Conservation (phyloP, 2,888 invertebrate genomes). For the Xylocampa areola region DNA sequence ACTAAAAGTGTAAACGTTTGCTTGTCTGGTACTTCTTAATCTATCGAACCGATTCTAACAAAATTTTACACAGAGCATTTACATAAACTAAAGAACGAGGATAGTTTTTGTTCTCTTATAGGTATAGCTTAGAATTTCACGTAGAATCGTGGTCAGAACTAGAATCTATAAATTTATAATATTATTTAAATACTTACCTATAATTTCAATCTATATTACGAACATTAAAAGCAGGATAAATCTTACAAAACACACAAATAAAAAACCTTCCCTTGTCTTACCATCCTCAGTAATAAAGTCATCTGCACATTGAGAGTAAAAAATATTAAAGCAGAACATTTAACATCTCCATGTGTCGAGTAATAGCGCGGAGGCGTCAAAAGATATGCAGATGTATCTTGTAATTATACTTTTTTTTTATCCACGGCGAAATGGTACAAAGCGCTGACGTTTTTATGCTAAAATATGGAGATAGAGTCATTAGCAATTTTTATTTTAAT, state of each 20-base stretch:
- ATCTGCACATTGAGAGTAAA: conserved; percentile 65
- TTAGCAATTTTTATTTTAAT: conserved; percentile 87
- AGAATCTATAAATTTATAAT: too few relatives aligned
- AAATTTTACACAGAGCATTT: too few relatives aligned
- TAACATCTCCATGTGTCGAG: conserved; percentile 78
- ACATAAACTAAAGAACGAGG: too few relatives aligned
- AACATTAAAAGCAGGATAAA: conserved; percentile 34
- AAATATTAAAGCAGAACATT: conserved; percentile 72
- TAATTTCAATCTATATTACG: too few relatives aligned
- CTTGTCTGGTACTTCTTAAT: too few relatives aligned
- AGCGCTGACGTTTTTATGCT: conserved; percentile 85
- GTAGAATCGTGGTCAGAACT: too few relatives aligned
- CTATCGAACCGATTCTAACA: too few relatives aligned
- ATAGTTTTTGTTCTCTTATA: too few relatives aligned
- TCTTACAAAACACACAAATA: conserved; percentile 20
- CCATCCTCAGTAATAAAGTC: conserved; percentile 66
- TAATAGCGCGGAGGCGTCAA: conserved; percentile 76
- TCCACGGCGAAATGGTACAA: conserved; percentile 72
- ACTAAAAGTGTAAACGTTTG: too few relatives aligned
- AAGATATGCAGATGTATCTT: conserved; percentile 84
- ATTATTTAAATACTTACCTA: too few relatives aligned
- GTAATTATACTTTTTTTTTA: conserved; percentile 75
- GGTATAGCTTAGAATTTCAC: too few relatives aligned
- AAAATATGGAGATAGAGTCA: conserved; percentile 88
- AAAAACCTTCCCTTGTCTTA: conserved; percentile 47